phyloP scores from a whole-genome alignment of 2,797 vertebrate species.

The Trematomus bernacchii region DNA sequence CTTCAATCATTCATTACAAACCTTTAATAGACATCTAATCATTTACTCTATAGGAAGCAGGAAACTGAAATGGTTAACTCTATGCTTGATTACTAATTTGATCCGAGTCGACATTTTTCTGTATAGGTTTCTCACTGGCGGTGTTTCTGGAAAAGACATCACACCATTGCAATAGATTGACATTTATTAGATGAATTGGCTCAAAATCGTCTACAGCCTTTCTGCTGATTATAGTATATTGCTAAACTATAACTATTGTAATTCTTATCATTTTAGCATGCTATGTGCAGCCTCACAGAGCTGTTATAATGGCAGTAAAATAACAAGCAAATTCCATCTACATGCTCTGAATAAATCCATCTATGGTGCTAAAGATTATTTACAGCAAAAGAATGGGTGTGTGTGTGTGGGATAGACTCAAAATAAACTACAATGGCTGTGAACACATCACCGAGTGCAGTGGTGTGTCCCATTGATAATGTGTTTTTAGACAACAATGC shows the following conservation, averaged over 20 bases:
- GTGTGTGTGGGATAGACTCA: slow-evolving; percentile 3
- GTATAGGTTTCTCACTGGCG: no score
- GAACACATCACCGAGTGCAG: neutral
- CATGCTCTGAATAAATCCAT: neutral
- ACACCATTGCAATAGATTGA: no score
- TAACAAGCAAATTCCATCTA: neutral
- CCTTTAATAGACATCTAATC: neutral
- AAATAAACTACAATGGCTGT: slow-evolving; percentile 1
- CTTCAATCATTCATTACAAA: neutral
- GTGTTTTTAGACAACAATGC: slow-evolving; percentile 7
- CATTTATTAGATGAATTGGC: neutral
- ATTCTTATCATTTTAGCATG: no score
- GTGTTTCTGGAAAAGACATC: no score
- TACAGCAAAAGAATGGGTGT: neutral
- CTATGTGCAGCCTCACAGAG: neutral
- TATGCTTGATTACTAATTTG: no score
- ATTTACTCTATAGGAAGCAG: neutral
- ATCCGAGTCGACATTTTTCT: neutral
- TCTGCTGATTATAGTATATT: no score
- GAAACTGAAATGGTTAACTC: neutral
- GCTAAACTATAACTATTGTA: no score
- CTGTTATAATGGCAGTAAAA: neutral
- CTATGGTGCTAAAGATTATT: neutral
- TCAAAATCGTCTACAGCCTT: neutral
- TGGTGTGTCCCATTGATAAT: neutral